Evolutionary conservation across 2,113 vertebrate species (phyloP).

Genomic region (Aphyosemion australe): DNA sequence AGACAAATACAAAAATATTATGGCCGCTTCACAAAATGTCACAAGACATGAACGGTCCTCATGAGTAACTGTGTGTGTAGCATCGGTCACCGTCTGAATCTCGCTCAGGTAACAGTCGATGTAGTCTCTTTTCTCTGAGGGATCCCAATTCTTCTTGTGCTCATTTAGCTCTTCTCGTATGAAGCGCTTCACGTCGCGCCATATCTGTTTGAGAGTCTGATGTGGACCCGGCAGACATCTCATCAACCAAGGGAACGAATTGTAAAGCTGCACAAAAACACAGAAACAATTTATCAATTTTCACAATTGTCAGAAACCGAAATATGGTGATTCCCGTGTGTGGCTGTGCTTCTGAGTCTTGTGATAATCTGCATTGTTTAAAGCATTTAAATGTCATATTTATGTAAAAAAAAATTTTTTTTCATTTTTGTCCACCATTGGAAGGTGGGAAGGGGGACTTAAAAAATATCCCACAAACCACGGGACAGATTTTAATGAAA

Average conservation of each 20-base stretch:
- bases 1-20: not conserved
- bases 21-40: not conserved
- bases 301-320: not conserved
- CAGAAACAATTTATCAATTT: not conserved
- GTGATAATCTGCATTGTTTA: too few species aligned
- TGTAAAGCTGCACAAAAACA: slow-evolving; percentile 68
- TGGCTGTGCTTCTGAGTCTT: not conserved
- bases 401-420: too few species aligned
- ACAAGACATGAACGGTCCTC: fast-evolving
- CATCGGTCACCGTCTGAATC: slow-evolving; percentile 74
- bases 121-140: slow-evolving; percentile 73
- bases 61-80: not conserved
- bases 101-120: slow-evolving; percentile 83
- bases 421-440: too few species aligned
- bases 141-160: slow-evolving; percentile 78
- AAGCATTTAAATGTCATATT: too few species aligned
- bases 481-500: too few species aligned
- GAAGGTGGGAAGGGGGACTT: too few species aligned
- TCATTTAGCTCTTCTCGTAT: slow-evolving; percentile 52
- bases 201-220: slow-evolving; percentile 50
- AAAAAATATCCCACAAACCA: too few species aligned
- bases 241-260: slow-evolving; percentile 69
- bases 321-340: not conserved
- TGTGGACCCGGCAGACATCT: slow-evolving; percentile 79
- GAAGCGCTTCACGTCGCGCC: slow-evolving; percentile 40